Conservation (phyloP, 2,113 vertebrate genomes). For the Mormoops blainvillei region DNA sequence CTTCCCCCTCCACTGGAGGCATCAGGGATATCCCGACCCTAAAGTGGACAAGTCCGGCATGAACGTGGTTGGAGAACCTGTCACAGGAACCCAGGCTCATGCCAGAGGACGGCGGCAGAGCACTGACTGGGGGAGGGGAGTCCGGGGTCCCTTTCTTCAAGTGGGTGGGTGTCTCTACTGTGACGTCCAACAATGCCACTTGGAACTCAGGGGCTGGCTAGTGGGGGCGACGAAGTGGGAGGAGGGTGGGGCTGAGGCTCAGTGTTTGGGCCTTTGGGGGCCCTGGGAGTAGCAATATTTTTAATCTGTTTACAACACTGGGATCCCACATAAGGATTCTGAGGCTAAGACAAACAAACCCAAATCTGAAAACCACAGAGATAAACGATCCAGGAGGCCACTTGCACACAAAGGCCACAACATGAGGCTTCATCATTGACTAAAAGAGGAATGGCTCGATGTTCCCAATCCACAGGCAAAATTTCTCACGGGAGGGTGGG, state of each 20-base stretch:
- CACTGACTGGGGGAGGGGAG: accelerated
- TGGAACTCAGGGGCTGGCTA: neutral
- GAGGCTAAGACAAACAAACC: neutral
- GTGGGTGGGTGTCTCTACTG: neutral
- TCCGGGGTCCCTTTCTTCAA: neutral
- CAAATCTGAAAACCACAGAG: neutral
- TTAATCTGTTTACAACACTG: neutral
- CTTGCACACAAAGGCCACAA: neutral
- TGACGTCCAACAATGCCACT: neutral
- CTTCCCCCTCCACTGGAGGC: neutral
- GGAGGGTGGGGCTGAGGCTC: neutral
- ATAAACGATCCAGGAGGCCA: neutral
- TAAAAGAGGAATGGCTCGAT: no score
- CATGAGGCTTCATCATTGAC: neutral
- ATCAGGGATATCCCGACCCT: neutral
- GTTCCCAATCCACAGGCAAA: neutral
- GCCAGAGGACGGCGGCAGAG: neutral
- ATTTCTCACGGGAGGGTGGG: neutral
- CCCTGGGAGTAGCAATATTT: neutral
- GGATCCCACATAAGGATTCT: neutral
- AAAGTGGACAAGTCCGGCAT: neutral
- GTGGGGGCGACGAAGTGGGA: neutral
- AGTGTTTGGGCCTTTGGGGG: neutral
- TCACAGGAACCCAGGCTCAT: neutral
- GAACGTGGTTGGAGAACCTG: neutral